phyloP scores from a whole-genome alignment of 2,888 invertebrate species.

The Argynnis bischoffii region DNA sequence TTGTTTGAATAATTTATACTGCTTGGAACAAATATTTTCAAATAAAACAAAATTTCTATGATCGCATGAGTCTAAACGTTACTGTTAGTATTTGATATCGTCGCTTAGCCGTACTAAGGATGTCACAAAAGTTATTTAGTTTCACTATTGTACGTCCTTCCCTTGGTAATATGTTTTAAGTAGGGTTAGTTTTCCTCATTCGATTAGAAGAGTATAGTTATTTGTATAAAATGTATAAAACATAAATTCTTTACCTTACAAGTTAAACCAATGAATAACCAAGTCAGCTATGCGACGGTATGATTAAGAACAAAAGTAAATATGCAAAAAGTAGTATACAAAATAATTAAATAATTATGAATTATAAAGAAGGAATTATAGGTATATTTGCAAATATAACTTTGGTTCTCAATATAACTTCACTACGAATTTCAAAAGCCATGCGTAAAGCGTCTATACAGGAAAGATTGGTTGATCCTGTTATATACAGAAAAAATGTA shows the following conservation, averaged over 20 bases:
- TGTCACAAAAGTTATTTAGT: no score
- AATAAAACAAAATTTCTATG: background rate
- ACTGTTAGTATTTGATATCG: slow-evolving; percentile 1
- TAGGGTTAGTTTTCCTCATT: no score
- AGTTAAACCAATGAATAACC: background rate
- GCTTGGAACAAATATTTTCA: background rate
- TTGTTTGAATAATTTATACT: background rate
- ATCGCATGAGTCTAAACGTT: background rate
- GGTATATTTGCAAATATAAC: background rate
- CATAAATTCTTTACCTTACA: no score
- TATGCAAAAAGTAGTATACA: background rate
- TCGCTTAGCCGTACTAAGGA: background rate
- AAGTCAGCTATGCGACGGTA: slow-evolving; percentile 16
- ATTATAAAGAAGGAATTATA: background rate
- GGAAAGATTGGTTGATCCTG: slow-evolving; percentile 30
- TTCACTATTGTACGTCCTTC: no score
- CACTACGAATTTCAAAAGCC: slow-evolving; percentile 23
- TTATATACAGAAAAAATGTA: background rate
- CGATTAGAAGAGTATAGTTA: no score
- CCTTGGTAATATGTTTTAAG: no score
- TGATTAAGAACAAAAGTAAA: slow-evolving; percentile 5
- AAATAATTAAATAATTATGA: background rate
- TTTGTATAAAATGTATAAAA: no score
- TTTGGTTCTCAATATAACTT: slow-evolving; percentile 14
- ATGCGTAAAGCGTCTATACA: slow-evolving; percentile 32